These are phyloP conservation scores for Odontocolon sp. DNA, from an alignment of 2,888 invertebrate genomes.

Conservation along the genomic window DNA sequence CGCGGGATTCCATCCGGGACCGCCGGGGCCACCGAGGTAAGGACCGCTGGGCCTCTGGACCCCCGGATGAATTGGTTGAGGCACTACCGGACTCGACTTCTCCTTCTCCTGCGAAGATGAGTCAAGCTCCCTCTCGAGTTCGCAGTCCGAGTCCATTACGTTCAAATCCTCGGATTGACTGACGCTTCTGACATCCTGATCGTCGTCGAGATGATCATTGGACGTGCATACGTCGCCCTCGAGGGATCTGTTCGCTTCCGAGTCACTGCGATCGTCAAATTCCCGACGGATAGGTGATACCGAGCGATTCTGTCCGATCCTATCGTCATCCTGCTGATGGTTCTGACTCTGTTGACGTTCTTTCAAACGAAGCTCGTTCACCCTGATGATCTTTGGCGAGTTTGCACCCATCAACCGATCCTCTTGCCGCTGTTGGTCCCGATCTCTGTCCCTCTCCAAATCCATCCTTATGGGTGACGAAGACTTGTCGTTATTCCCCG, in stretches of 20 bases:
- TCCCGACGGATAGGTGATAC: conserved; percentile 74
- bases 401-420: conserved; percentile 53
- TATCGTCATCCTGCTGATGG: conserved; percentile 67
- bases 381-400: conserved; percentile 58
- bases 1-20: conserved; percentile 78
- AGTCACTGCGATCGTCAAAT: conserved; percentile 77
- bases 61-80: conserved; percentile 85
- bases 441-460: conserved; percentile 63
- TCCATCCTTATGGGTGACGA: conserved; percentile 73
- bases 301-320: conserved; percentile 70
- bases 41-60: conserved; percentile 84
- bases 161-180: conserved; percentile 79
- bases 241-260: conserved; percentile 77
- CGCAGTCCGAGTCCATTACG: conserved; percentile 78
- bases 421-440: conserved; percentile 57
- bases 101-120: conserved; percentile 72
- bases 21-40: conserved; percentile 83
- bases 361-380: conserved; percentile 51
- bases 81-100: conserved; percentile 84
- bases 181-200: conserved; percentile 76
- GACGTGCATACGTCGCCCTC: conserved; percentile 75
- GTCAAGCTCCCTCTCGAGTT: conserved; percentile 74
- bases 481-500: conserved; percentile 71
- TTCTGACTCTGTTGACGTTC: conserved; percentile 57
- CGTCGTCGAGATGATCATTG: conserved; percentile 76